These are phyloP conservation scores for Orthonychiurus folsomi DNA, from an alignment of 2,888 invertebrate genomes.

Conservation along the genomic window DNA sequence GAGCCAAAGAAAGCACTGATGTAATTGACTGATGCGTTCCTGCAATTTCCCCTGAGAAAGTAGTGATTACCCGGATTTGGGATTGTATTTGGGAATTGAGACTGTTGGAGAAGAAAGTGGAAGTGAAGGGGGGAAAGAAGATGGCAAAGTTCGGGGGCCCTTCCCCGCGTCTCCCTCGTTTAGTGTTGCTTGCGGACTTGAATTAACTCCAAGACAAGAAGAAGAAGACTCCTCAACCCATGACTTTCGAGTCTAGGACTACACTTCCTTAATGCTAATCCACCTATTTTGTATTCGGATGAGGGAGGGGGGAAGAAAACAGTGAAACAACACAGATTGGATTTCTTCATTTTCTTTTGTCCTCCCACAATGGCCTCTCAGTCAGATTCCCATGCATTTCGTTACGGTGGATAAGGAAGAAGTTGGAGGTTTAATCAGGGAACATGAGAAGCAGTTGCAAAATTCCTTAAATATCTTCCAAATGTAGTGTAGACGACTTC, in stretches of 20 bases:
- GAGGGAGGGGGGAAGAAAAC: no score
- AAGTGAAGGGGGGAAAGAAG: constrained; percentile 5
- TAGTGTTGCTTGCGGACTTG: not conserved
- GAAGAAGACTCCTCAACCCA: not conserved
- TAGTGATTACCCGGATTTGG: not conserved
- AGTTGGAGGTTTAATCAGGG: no score
- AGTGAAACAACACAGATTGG: constrained; percentile 1
- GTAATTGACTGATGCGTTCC: not conserved
- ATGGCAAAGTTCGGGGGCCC: not conserved
- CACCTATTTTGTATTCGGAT: constrained; percentile 1
- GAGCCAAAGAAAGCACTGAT: not conserved
- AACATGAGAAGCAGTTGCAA: no score
- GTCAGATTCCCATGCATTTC: no score
- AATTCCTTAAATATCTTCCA: not conserved
- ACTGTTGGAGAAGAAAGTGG: constrained; percentile 4
- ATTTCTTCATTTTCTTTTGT: constrained; percentile 1
- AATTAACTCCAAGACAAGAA: no score
- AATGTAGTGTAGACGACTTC: not conserved
- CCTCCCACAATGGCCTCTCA: no score
- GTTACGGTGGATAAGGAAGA: no score
- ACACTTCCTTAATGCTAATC: not conserved
- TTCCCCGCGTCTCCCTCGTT: not conserved
- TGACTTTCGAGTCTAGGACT: not conserved
- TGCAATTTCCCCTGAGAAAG: not conserved
- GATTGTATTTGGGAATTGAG: constrained; percentile 1